Evolutionary conservation across 2,113 vertebrate species (phyloP), one percentile per base, ranked within the genome.

Genomic region (Hymenochirus boettgeri): DNA sequence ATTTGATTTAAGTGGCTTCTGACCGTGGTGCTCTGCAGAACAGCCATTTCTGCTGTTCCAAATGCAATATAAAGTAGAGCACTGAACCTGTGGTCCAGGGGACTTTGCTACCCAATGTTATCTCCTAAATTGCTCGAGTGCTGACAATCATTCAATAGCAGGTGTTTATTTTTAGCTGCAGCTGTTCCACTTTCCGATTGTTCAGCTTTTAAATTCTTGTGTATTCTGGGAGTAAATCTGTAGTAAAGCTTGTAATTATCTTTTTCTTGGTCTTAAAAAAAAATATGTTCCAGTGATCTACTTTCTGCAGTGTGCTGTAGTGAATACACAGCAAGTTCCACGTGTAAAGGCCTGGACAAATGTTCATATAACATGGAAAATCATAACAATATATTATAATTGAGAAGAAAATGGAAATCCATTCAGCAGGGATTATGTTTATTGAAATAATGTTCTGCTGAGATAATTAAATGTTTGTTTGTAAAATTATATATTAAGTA

Each of bases 61-160:
- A n/a, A 53, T 26, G 24, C 23, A 23, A 53, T 23, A 1, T 23
- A 53, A 53, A 53, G 50, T n/a, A 23, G 5, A 25, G 50, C 50
- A 12, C 50, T 53, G 50, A 53, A 53, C 50, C 24, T 55, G 17
- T 18, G 24, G 63, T 25, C 54, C 10, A 23, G 29, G 63, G 33
- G 63, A 65, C 17, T n/a, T 21, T 57, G 54, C 13, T 47, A 33
- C 26, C 37, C 42, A 29, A 65, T 29, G 27, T 12, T 46, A 37
- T 57, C 47, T 45, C 62, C n/a, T n/a, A 65, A 57, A 65, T 48
- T 57, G 42, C 62, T 21, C n/a, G n/a, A 31, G 18, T 47, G 52
- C 62, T 57, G 62, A 57, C 33, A 63, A 54, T 63, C 62, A 25
- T 21, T 65, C 53, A 57, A 48, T 57, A 37, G 19, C 62, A 64